Percentiles rank a stretch among this genome's conserved stretches.
Evolutionary conservation across 2,113 vertebrate species (phyloP).

Genomic region (Helogale parvula): DNA sequence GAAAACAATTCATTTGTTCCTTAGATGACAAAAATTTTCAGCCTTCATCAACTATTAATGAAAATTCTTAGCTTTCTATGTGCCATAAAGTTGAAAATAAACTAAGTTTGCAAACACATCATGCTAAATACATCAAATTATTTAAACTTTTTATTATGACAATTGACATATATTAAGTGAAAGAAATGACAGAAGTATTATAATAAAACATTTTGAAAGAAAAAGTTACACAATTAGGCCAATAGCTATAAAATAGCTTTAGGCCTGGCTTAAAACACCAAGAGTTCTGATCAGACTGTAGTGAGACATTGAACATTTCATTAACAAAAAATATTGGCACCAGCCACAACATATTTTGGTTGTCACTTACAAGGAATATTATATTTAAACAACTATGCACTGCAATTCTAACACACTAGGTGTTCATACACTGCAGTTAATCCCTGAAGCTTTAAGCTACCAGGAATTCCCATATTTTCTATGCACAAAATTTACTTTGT

Average conservation of each 20-base stretch:
- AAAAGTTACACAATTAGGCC: slow-evolving; percentile 90
- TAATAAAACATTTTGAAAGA: slow-evolving; percentile 91
- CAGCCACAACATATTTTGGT: slow-evolving; percentile 85
- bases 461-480: slow-evolving; percentile 74
- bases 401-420: slow-evolving; percentile 85
- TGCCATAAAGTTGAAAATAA: slow-evolving; percentile 45
- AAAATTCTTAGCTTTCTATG: slow-evolving; percentile 48
- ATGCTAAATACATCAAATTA: slow-evolving; percentile 81
- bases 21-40: slow-evolving; percentile 5
- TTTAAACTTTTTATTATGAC: slow-evolving; percentile 95
- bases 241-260: slow-evolving; percentile 88
- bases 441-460: slow-evolving; percentile 82
- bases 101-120: slow-evolving; percentile 75
- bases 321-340: slow-evolving; percentile 92
- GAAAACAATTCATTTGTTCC: background rate
- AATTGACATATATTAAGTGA: slow-evolving; percentile 98
- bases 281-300: slow-evolving; percentile 87
- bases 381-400: slow-evolving; percentile 85
- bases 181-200: slow-evolving; percentile 93
- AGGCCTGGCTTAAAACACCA: slow-evolving; percentile 88
- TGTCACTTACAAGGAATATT: slow-evolving; percentile 88
- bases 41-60: background rate
- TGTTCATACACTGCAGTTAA: slow-evolving; percentile 85
- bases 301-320: slow-evolving; percentile 90
- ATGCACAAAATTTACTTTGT: slow-evolving; percentile 75